A percentile compares a stretch with the other conserved stretches of the same genome.
These are phyloP conservation scores for Sprattus sprattus DNA, from an alignment of 2,113 vertebrate species.

Conservation along the genomic window DNA sequence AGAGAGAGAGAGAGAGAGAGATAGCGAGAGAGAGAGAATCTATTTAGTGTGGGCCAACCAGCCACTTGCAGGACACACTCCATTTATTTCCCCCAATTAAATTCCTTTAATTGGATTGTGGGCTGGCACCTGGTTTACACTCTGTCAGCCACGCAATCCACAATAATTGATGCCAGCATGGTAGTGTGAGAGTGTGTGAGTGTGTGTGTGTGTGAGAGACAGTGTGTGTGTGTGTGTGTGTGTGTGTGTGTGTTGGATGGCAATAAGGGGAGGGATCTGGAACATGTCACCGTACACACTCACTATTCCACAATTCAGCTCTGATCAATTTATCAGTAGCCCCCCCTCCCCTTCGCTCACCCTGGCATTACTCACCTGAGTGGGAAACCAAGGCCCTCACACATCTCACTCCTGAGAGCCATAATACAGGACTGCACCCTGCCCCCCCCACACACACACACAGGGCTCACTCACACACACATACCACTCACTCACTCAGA, in stretches of 20 bases:
- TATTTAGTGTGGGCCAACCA: constrained; percentile 55
- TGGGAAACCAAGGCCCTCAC: background rate
- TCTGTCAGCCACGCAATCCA: constrained; percentile 68
- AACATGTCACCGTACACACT: constrained; percentile 59
- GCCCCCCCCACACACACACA: constrained; percentile 9
- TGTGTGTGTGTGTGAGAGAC: constrained; percentile 36
- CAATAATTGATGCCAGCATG: constrained; percentile 65
- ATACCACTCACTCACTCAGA: background rate
- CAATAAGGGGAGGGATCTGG: constrained; percentile 53
- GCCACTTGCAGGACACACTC: constrained; percentile 67
- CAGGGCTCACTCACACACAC: constrained; percentile 5
- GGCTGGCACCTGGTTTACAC: constrained; percentile 72
- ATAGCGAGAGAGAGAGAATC: constrained; percentile 43
- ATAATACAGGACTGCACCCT: background rate
- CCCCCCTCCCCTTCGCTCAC: constrained; percentile 28
- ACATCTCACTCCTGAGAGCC: constrained; percentile 4
- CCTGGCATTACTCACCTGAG: constrained; percentile 14
- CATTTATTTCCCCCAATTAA: constrained; percentile 74
- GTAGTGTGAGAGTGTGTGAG: constrained; percentile 29
- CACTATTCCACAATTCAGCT: constrained; percentile 54
- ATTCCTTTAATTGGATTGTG: constrained; percentile 73
- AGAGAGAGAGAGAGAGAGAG: constrained; percentile 35
- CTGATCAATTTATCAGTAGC: constrained; percentile 69
- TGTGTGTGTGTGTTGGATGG: constrained; percentile 37
- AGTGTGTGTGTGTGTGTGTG: constrained; percentile 17